Conservation (phyloP, 35 echinoderm and acorn worm genomes). For the Strongylocentrotus purpuratus region DNA sequence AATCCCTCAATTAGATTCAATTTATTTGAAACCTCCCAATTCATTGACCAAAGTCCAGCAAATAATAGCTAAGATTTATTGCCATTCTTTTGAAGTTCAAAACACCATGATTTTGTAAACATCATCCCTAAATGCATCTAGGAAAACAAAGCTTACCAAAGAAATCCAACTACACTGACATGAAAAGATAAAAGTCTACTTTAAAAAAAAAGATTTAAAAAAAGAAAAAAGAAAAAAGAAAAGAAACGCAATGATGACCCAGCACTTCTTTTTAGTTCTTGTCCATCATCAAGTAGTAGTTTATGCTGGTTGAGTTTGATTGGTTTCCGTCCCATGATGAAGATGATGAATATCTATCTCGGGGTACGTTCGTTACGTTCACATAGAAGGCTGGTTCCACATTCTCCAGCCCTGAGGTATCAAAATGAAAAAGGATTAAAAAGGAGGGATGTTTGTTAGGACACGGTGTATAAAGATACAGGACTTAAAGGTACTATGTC, state of each 20-base stretch:
- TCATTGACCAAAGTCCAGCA: not conserved
- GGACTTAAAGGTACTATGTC: too few species aligned
- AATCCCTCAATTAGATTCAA: too few species aligned
- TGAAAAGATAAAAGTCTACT: not conserved
- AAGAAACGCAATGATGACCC: not conserved
- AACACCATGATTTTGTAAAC: not conserved
- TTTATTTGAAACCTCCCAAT: not conserved
- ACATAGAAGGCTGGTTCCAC: conserved; percentile 21
- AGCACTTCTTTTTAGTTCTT: not conserved
- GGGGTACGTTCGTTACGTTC: not conserved
- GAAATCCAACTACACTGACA: not conserved
- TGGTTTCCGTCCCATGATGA: not conserved
- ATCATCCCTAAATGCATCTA: not conserved
- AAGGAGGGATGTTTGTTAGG: not conserved
- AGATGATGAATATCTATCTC: not conserved
- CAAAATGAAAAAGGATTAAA: not conserved
- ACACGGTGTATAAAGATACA: too few species aligned
- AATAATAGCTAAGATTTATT: not conserved
- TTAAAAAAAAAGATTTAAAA: too few species aligned
- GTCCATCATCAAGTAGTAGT: not conserved
- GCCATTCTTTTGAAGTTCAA: not conserved
- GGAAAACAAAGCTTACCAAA: not conserved
- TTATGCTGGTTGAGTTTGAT: not conserved
- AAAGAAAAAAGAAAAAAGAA: not conserved
- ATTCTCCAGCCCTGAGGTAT: not conserved